These are phyloP conservation scores for Hyperopisus bebe DNA, from an alignment of 2,113 vertebrate genomes.

Conservation along the genomic window DNA sequence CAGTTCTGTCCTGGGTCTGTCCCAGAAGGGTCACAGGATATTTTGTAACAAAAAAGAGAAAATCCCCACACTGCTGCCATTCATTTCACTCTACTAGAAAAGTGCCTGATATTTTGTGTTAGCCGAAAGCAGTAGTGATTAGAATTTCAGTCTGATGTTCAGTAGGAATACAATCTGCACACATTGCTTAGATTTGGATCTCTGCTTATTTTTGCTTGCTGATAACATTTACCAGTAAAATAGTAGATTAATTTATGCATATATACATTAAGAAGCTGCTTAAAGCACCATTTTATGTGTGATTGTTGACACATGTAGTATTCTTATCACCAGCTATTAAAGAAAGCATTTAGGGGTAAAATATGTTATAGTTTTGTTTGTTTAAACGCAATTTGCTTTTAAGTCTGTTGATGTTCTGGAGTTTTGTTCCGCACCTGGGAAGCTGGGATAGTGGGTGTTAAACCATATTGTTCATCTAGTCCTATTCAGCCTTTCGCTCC, in stretches of 20 bases:
- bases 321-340: conserved; percentile 44
- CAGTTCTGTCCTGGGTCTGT: background rate
- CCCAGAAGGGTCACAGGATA: background rate
- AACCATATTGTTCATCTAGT: conserved; percentile 12
- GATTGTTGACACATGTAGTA: conserved; percentile 58
- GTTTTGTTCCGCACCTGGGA: background rate
- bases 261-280: background rate
- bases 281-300: background rate
- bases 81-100: background rate
- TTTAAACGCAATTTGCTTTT: conserved; percentile 27
- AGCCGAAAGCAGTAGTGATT: background rate
- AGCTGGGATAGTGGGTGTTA: conserved; percentile 10
- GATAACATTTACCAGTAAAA: background rate
- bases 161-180: background rate
- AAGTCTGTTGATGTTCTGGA: background rate
- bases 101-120: background rate
- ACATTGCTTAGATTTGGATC: background rate
- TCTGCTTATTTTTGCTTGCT: background rate
- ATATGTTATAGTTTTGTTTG: conserved; percentile 22
- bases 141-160: background rate
- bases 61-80: background rate
- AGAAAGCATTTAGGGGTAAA: conserved; percentile 27
- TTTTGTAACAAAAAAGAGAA: background rate
- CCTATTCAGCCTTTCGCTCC: no score
- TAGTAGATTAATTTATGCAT: background rate